Conservation (phyloP, 1,140 invertebrate genomes). For the Dendrolimus punctatus region DNA sequence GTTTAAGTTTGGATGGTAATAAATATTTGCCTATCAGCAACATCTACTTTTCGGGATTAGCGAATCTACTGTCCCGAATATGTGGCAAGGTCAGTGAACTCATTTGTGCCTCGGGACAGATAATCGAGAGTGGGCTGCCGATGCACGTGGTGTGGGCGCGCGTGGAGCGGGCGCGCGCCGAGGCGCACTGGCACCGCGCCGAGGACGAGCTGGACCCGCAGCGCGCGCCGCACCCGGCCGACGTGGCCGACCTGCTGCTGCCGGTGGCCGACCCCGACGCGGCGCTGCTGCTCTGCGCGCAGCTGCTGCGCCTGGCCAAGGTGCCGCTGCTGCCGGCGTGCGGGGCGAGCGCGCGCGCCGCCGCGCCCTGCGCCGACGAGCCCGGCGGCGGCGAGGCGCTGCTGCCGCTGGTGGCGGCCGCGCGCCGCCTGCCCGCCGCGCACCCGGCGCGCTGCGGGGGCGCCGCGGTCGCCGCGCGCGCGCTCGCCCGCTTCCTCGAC, state of each 20-base stretch:
- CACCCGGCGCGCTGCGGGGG: constrained; percentile 6
- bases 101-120: too few relatives aligned
- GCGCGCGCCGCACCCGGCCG: constrained; percentile 34
- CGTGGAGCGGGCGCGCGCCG: constrained; percentile 39
- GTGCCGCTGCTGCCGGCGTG: constrained; percentile 15
- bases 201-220: constrained; percentile 28
- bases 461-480: background rate
- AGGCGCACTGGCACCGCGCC: constrained; percentile 30
- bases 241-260: constrained; percentile 36
- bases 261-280: constrained; percentile 15
- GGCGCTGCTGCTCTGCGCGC: constrained; percentile 11
- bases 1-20: too few relatives aligned
- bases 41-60: too few relatives aligned
- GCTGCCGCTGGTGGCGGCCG: constrained; percentile 6
- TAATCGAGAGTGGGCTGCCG: constrained; percentile 35
- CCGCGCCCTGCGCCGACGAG: background rate
- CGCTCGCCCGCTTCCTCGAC: constrained; percentile 7
- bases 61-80: too few relatives aligned
- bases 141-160: constrained; percentile 42
- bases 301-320: constrained; percentile 20
- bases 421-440: constrained; percentile 12
- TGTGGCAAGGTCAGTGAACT: too few relatives aligned
- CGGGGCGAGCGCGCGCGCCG: constrained; percentile 5
- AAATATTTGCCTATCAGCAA: too few relatives aligned
- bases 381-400: constrained; percentile 1